Evolutionary conservation across 2,797 vertebrate species (phyloP).

Genomic region (Peromyscus attwateri): DNA sequence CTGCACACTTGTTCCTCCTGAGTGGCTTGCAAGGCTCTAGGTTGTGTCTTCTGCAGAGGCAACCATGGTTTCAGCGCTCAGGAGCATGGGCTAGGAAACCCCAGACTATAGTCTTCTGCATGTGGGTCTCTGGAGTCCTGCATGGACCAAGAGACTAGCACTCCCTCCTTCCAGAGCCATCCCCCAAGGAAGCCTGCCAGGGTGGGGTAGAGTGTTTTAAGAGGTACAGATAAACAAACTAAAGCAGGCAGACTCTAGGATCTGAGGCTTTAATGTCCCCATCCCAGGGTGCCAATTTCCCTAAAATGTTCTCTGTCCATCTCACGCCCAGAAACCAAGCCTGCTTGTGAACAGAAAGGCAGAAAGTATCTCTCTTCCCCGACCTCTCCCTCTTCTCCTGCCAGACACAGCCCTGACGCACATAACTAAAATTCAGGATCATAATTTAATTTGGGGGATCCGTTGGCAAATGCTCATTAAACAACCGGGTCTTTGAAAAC

Average conservation of each 20-base stretch:
- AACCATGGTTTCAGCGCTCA: not conserved
- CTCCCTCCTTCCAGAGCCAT: rapidly evolving
- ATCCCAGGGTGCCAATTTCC: not conserved
- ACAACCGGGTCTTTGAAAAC: conserved; percentile 84
- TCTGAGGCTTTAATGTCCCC: rapidly evolving
- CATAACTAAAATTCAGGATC: conserved; percentile 68
- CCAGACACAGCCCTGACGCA: conserved; percentile 61
- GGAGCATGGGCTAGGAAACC: conserved; percentile 67
- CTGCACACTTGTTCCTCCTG: conserved; percentile 40
- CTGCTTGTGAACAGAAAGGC: conserved; percentile 39
- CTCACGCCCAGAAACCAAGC: conserved; percentile 56
- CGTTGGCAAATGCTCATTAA: conserved; percentile 81
- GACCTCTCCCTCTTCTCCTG: conserved; percentile 39
- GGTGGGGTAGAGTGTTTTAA: not conserved
- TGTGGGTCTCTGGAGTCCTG: conserved; percentile 60
- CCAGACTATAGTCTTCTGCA: conserved; percentile 75
- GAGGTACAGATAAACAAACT: not conserved
- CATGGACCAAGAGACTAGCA: not conserved
- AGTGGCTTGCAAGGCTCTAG: conserved; percentile 61
- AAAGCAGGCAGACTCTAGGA: not conserved
- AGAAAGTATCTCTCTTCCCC: not conserved
- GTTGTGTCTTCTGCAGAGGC: not conserved
- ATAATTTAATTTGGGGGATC: conserved; percentile 79
- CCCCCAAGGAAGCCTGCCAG: not conserved
- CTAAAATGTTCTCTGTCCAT: not conserved